Evolutionary conservation across 1,140 invertebrate genomes (phyloP).

Genomic region (Agrypnia vestita): DNA sequence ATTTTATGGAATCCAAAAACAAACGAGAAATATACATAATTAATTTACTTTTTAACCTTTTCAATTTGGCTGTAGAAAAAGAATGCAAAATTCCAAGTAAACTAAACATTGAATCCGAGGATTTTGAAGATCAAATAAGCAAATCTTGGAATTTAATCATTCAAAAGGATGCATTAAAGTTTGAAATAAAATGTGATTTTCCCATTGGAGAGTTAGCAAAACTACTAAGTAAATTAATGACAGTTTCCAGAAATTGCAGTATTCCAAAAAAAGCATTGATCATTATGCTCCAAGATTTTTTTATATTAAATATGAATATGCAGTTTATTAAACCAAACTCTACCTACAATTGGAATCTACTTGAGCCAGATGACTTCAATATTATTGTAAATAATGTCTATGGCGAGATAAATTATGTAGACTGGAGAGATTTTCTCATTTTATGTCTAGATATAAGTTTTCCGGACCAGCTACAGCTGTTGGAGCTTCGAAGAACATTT

Average conservation of each 20-base stretch:
- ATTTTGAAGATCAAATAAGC: conserved; percentile 20
- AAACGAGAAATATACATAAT: conserved; percentile 23
- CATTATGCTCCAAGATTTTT: conserved; percentile 47
- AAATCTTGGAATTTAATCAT: conserved; percentile 27
- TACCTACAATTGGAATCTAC: conserved; percentile 18
- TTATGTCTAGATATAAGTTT: conserved; percentile 32
- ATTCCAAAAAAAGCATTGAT: conserved; percentile 36
- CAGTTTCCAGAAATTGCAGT: conserved; percentile 41
- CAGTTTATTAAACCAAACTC: not conserved
- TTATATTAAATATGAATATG: conserved; percentile 15
- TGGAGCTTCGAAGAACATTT: conserved; percentile 25
- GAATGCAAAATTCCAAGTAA: conserved; percentile 8
- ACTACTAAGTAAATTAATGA: conserved; percentile 24
- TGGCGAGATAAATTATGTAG: conserved; percentile 39
- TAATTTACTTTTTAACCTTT: conserved; percentile 7
- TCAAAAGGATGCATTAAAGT: conserved; percentile 19
- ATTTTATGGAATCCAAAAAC: not conserved
- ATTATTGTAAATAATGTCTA: conserved; percentile 37
- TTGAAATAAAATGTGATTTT: conserved; percentile 29
- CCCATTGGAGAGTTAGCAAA: conserved; percentile 32
- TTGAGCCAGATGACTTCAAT: conserved; percentile 30
- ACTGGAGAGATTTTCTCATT: conserved; percentile 48
- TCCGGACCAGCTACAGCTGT: conserved; percentile 28
- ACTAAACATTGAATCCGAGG: conserved; percentile 7
- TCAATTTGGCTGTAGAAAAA: conserved; percentile 32